Evolutionary conservation across 2,888 invertebrate genomes (phyloP).

Genomic region (Drosophila antonietae): DNA sequence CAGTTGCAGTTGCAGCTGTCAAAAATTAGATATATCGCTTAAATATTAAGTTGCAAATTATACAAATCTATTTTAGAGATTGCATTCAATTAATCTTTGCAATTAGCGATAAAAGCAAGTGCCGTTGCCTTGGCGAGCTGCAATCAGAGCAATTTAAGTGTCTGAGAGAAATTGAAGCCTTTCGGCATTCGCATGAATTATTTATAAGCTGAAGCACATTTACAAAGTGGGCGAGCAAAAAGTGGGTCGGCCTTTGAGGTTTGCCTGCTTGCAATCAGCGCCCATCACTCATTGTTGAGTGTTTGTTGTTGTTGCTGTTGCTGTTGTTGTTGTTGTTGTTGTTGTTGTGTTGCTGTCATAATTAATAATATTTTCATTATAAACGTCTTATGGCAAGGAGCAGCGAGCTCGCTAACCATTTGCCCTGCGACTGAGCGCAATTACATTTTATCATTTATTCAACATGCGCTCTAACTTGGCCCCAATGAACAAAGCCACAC

Average conservation of each 20-base stretch:
- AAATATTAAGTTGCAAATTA: conserved; percentile 60
- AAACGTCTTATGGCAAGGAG: conserved; percentile 70
- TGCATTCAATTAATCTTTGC: conserved; percentile 70
- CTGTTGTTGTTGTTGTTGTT: conserved; percentile 49
- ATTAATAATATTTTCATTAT: conserved; percentile 81
- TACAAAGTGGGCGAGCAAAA: conserved; percentile 19
- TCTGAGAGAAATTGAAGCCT: conserved; percentile 62
- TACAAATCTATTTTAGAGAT: conserved; percentile 32
- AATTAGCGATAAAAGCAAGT: conserved; percentile 71
- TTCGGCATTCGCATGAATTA: conserved; percentile 69
- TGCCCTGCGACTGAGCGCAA: conserved; percentile 60
- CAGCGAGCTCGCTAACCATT: conserved; percentile 35
- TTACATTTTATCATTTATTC: conserved; percentile 81
- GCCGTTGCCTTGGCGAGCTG: conserved; percentile 66
- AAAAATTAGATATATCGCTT: conserved; percentile 60
- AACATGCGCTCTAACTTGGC: conserved; percentile 65
- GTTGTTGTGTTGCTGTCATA: conserved; percentile 71
- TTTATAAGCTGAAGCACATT: conserved; percentile 61
- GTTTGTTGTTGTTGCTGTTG: conserved; percentile 30
- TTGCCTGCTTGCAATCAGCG: conserved; percentile 58
- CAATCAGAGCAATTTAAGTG: conserved; percentile 62
- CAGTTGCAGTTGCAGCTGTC: conserved; percentile 40
- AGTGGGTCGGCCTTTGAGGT: conserved; percentile 2
- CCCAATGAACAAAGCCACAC: conserved; percentile 23
- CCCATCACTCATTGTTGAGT: conserved; percentile 68